Base-by-base conservation (phyloP, 2,888 invertebrate species). In the Nymphalis c-album region DNA sequence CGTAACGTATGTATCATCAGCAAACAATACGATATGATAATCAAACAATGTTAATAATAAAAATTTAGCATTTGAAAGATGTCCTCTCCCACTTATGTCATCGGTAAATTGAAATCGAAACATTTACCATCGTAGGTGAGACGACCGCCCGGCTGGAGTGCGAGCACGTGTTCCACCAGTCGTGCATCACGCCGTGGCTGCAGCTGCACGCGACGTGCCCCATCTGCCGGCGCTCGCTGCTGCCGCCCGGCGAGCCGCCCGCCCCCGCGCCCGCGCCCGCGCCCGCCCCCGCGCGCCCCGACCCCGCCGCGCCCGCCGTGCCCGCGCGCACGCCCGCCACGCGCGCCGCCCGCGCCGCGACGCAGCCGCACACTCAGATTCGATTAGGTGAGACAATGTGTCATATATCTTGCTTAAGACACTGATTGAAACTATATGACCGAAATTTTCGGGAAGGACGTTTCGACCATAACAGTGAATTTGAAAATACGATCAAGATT, bases 121-220 rank as follows among this genome's bases (percentile, higher is more conserved):
- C 10, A 40, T 40, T 8, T 40, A 60, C 17, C 16, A 20, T 85
- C 87, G 20, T 85, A 80, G 94, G 94, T 61, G 97, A 98, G 86
- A 93, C 93, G 71, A 97, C 96, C 20, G 94, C 95, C 70, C 94
- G 95, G 80, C 91, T 98, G 80, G 95, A 96, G 69, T 98, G 98
- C 92, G 94, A 95, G 77, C 99, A 99, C 92, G 93, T 97, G 68
- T 99, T 97, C 92, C 99, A 99, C 88, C 95, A 96, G 83, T 94
- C 94, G 73, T 99, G 99, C 86, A 99, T 99, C 87, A 94, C 97
- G 76, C 98, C 98, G 69, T 99, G 99, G 99, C 93, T 99, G 78
- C 96, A 98, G 93, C 93, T 98, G 93, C 98, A 98, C 91, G 98
- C 97, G 70, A 98, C 98, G 59, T 98, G 98, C 85, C 98, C 98